phyloP scores from a whole-genome alignment of 1,140 invertebrate genomes.

The Lepidurus apus region DNA sequence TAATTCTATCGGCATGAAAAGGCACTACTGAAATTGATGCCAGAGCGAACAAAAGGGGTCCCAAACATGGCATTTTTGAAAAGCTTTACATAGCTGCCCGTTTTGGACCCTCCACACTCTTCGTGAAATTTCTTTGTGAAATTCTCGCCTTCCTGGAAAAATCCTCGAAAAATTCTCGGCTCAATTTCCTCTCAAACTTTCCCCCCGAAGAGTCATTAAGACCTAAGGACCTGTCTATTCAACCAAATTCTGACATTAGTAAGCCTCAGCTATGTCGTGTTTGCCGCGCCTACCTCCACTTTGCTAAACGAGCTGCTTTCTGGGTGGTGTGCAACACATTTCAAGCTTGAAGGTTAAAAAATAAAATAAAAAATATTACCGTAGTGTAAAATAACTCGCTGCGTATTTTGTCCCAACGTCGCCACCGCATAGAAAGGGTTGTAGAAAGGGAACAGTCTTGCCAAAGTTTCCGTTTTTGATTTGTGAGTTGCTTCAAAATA shows the following conservation, averaged over 20 bases:
- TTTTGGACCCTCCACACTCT: background rate
- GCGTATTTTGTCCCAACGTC: background rate
- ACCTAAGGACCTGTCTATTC: background rate
- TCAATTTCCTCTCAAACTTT: background rate
- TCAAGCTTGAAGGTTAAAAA: background rate
- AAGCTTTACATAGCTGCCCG: background rate
- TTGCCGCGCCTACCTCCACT: conserved; percentile 3
- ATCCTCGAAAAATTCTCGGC: background rate
- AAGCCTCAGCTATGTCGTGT: background rate
- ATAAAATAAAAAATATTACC: background rate
- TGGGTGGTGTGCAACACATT: conserved; percentile 6
- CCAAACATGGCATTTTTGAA: background rate
- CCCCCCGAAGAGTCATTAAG: background rate
- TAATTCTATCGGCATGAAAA: background rate
- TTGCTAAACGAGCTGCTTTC: background rate
- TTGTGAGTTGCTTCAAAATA: conserved; percentile 19
- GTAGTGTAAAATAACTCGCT: background rate
- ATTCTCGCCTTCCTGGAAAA: background rate
- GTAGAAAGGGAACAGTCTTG: background rate
- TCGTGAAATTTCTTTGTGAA: background rate
- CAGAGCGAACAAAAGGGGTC: background rate
- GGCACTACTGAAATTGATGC: background rate
- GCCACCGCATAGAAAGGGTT: background rate
- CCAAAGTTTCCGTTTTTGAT: background rate
- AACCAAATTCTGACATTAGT: background rate